Base-by-base conservation (phyloP, 2,797 vertebrate species). In the Poecilia gillii region DNA sequence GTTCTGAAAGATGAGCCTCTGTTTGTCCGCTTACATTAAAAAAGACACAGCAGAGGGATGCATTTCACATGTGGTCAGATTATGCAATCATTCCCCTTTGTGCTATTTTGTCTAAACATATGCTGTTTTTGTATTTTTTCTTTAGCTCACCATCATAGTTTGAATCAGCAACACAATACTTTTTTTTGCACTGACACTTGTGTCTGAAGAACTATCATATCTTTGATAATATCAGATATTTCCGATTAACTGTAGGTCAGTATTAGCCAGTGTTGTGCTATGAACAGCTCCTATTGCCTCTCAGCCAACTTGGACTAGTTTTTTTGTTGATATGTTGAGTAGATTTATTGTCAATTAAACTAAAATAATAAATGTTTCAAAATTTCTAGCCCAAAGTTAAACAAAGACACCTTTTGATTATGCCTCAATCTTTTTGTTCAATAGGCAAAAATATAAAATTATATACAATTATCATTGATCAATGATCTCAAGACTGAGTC, bases 61-160 rank as follows among this genome's bases (percentile, higher is more conserved):
- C 8, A 47, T 77, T 73, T 64, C 11, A 68, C 36, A 74, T 77
- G 28, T 31, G 4, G 33, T 72, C 16, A 55, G 12, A 78, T 82
- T 43, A 51, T 62, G 16, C 18, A 81, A 74, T 53, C 0, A 28
- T 73, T 45, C 2, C 31, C 1, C 55, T 51, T 33, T 72, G 47
- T n/a, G 57, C 71, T 11, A 47, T 23, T 79, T 31, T 25, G 28
- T 33, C 31, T 3, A 49, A 64, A 64, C 28, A 64, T 39, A 3
- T 20, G 59, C 9, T 71, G 18, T 20, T 71, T 23, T 64, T 33
- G 5, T 59, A 2, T 18, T 3, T 23, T 43, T 28, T 77, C 11
- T 71, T 43, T 7, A 12, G 5, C 45, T 55, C 18, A 41, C 14
- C 1, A 31, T 36, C 31, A 23, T 11, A 43, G 57, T 76, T 70